phyloP scores from a whole-genome alignment of 2,113 vertebrate species.

The Pedionomus torquatus region DNA sequence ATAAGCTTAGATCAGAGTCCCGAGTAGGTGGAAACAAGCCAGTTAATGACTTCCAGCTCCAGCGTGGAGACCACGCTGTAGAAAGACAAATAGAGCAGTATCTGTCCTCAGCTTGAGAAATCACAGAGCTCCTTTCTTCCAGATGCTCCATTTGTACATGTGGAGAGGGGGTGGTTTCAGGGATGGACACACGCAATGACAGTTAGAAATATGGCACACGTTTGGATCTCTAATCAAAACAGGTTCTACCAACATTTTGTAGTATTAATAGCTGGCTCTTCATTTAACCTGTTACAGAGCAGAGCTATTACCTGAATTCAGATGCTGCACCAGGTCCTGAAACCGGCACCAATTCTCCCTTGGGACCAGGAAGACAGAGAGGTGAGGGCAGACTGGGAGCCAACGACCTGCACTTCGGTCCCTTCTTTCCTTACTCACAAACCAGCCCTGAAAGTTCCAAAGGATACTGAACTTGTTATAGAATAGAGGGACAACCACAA shows the following conservation, averaged over 20 bases:
- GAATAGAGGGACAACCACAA: not conserved
- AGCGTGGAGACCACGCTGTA: not conserved
- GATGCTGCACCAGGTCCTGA: not conserved
- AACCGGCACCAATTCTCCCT: not conserved
- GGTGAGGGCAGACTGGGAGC: not conserved
- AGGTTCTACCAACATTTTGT: not conserved
- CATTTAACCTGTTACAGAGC: not conserved
- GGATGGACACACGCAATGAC: not conserved
- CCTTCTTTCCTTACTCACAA: not conserved
- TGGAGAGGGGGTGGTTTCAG: not conserved
- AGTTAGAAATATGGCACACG: not conserved
- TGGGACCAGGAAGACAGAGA: not conserved
- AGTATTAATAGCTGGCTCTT: not conserved
- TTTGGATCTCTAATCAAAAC: not conserved
- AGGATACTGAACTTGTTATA: not conserved
- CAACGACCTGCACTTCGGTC: not conserved
- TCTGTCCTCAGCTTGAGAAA: not conserved
- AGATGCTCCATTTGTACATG: not conserved
- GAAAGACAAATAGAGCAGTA: slow-evolving; percentile 11
- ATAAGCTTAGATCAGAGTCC: slow-evolving; percentile 40
- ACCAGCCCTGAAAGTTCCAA: not conserved
- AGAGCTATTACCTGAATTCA: not conserved
- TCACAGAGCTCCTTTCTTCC: slow-evolving; percentile 25
- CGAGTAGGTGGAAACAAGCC: not conserved
- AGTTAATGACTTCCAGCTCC: slow-evolving; percentile 49